Evolutionary conservation across 2,113 vertebrate species (phyloP).

Genomic region (Salvator merianae): DNA sequence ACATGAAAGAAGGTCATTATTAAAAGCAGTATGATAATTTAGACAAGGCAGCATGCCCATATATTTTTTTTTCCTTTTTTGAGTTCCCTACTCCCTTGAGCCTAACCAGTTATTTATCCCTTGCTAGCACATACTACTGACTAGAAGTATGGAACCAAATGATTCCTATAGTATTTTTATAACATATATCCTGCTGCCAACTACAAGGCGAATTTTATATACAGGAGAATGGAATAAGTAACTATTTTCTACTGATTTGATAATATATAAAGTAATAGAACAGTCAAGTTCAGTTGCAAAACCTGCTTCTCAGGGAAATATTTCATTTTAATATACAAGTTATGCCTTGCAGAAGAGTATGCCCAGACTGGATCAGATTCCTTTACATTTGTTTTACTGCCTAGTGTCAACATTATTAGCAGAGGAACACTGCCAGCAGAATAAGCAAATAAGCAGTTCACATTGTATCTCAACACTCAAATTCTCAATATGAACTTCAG

Average conservation of each 20-base stretch:
- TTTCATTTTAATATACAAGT: background rate
- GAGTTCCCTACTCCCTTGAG: too few relatives aligned
- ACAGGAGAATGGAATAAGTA: background rate
- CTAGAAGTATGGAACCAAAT: background rate
- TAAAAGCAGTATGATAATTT: too few relatives aligned
- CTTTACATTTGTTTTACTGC: background rate
- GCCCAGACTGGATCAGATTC: background rate
- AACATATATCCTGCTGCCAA: background rate
- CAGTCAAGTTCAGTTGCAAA: background rate
- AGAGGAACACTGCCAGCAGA: background rate
- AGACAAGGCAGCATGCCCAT: too few relatives aligned
- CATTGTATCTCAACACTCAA: background rate
- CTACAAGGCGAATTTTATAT: background rate
- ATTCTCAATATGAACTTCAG: background rate
- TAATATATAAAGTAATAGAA: background rate
- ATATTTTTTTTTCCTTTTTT: too few relatives aligned
- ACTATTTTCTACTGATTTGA: background rate
- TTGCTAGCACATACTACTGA: background rate
- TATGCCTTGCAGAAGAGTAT: slow-evolving; percentile 18
- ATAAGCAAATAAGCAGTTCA: background rate
- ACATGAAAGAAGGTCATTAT: too few relatives aligned
- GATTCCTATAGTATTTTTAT: background rate
- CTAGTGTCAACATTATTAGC: background rate
- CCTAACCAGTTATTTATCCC: too few relatives aligned
- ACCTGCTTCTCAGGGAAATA: background rate